Evolutionary conservation across 2,888 invertebrate species (phyloP), one percentile per base, ranked within the genome.

Genomic region (Tetragonula carbonaria): DNA sequence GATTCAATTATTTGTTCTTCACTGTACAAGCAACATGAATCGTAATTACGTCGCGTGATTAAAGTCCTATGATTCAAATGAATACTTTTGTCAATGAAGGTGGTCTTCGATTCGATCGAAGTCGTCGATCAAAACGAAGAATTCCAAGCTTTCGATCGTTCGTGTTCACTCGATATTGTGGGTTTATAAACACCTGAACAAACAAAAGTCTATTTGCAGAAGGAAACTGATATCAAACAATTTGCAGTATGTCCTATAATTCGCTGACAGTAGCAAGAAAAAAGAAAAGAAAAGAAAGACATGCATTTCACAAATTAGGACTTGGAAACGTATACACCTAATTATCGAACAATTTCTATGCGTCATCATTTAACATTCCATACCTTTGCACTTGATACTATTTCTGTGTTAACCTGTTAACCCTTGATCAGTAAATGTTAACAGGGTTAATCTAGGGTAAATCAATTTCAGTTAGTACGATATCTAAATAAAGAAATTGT

Each of bases 111-210:
- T 4, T 38, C 50, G 33, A 13, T 14, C n/a, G 16, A 51, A 62
- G 28, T n/a, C 21, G n/a, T 13, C 65, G 38, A 65, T 74, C 53
- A 8, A 16, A 63, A 53, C 23, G 28, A 33, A 21, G 51, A 73
- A 74, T 65, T 65, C 53, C 14, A 66, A 18, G 13, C 65, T 38
- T 53, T 5, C 67, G 2, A 76, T 75, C 18, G 45, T 57, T 53
- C 66, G 23, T 75, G 66, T 55, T 28, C 66, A 67, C 23, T n/a
- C 66, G 76, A 68, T 66, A 70, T 33, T 50, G 11, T 28, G 16
- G 16, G 38, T 14, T 53, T 68, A 51, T 8, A 70, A 80, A 80
- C 68, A 80, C 21, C 51, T n/a, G 23, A 38, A 23, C 65, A 71
- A 70, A 77, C 45, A 23, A 70, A 77, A 57, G 68, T 8, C 16